Conservation (phyloP, 2,888 invertebrate genomes). For the Polydrusus pterygomalis region DNA sequence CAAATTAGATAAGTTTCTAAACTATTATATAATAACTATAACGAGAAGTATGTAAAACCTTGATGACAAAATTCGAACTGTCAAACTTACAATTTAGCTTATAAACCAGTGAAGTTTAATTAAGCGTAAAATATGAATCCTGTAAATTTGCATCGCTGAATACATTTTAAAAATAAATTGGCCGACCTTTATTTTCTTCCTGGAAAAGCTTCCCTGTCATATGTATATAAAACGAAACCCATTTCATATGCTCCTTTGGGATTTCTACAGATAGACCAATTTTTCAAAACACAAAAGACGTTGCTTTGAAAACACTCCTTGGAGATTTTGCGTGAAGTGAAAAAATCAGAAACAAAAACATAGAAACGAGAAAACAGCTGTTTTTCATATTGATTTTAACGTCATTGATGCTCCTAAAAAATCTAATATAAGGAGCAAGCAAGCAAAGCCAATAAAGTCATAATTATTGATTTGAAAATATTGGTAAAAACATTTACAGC, state of each 20-base stretch:
- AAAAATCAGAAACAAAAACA: constrained; percentile 18
- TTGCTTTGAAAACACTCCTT: constrained; percentile 18
- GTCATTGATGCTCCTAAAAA: constrained; percentile 1
- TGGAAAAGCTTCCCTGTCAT: neutral
- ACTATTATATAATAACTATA: too few relatives aligned
- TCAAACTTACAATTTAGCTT: too few relatives aligned
- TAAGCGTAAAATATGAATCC: too few relatives aligned
- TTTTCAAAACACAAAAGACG: constrained; percentile 27
- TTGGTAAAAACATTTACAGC: too few relatives aligned
- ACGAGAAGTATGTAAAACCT: too few relatives aligned
- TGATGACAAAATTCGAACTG: too few relatives aligned
- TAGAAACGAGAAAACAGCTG: constrained; percentile 7
- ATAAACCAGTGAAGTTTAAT: too few relatives aligned
- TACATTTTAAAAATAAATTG: too few relatives aligned
- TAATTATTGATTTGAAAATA: too few relatives aligned
- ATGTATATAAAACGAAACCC: constrained; percentile 12
- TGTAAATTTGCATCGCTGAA: too few relatives aligned
- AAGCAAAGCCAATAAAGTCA: too few relatives aligned
- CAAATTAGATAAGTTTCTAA: too few relatives aligned
- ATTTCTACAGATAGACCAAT: constrained; percentile 23
- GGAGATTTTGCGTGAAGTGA: constrained; percentile 14
- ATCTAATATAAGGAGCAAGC: neutral
- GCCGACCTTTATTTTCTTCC: neutral
- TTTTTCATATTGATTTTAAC: constrained; percentile 4
- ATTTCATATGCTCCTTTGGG: constrained; percentile 17